Base-by-base conservation (phyloP, 2,888 invertebrate species). In the Campoplex capitator region DNA sequence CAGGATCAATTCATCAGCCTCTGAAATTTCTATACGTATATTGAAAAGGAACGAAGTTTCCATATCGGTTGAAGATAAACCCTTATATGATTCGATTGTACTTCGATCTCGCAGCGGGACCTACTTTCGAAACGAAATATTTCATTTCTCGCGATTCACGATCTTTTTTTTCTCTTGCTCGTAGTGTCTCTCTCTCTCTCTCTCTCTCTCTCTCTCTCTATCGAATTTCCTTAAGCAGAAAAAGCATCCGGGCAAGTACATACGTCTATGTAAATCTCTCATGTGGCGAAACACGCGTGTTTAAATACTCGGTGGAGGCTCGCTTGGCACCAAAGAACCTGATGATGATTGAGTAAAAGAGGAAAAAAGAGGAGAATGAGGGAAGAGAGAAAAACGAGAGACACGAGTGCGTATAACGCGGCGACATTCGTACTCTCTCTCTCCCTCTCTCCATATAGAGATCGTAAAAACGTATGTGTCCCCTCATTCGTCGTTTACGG, bases 251-350 rank as follows among this genome's bases (percentile, higher is more conserved):
- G 84, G 87, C 89, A 89, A 88, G 90, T 89, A 90, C 90, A 89
- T 88, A 89, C 89, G 85, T 90, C 88, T 88, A 91, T 90, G 90
- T 90, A 91, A 91, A 91, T 89, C 67, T 74, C 68, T 81, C 18
- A 48, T 45, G 74, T 89, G 89, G 88, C 90, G 88, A 89, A 88
- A 89, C 51, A 67, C 56, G 38, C 51, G 48, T 76, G 79, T 71
- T 75, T 71, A 65, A 79, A 83, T 75, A 70, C 73, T 68, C 82
- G 6, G 58, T 28, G n/a, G 45, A 58, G 78, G 23, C 67, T 80
- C 23, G 23, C 28, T 51, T 38, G 3, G 71, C 42, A 18, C 51
- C 65, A 54, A 79, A 83, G 83, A 76, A 76, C 75, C 74, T 70
- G 78, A 79, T 54, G 45, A 62, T 62, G 62, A 62, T 62, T 62